Conservation (phyloP, 2,888 invertebrate genomes). For the Heliothis peltigera region DNA sequence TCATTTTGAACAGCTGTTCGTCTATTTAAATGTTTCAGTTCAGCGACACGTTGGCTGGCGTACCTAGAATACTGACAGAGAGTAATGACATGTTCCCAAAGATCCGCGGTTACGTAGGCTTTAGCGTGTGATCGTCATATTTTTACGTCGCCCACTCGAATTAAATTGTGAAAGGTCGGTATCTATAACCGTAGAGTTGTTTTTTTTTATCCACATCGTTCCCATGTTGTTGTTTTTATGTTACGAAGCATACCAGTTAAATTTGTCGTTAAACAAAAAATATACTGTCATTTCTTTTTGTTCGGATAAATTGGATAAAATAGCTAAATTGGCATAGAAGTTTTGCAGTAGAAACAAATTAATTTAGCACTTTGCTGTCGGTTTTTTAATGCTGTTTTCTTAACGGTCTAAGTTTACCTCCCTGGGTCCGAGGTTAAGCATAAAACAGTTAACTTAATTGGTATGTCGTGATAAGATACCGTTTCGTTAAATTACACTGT, state of each 20-base stretch:
- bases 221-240: too few relatives aligned
- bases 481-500: slow-evolving; percentile 9
- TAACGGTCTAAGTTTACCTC: slow-evolving; percentile 1
- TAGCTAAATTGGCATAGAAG: background rate
- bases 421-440: slow-evolving; percentile 8
- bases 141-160: too few relatives aligned
- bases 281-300: too few relatives aligned
- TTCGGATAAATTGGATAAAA: background rate
- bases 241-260: too few relatives aligned
- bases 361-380: background rate
- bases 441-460: slow-evolving; percentile 27
- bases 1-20: slow-evolving; percentile 42
- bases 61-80: background rate
- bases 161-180: too few relatives aligned
- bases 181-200: too few relatives aligned
- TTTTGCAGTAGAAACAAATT: background rate
- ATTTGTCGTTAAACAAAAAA: too few relatives aligned
- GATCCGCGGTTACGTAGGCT: background rate
- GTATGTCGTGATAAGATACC: slow-evolving; percentile 19
- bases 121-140: background rate
- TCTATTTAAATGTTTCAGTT: slow-evolving; percentile 21
- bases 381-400: slow-evolving; percentile 1
- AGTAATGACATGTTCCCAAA: background rate
- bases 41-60: slow-evolving; percentile 14
- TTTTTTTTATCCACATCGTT: too few relatives aligned